phyloP scores from a whole-genome alignment of 2,797 vertebrate genomes.

The Chanos chanos region DNA sequence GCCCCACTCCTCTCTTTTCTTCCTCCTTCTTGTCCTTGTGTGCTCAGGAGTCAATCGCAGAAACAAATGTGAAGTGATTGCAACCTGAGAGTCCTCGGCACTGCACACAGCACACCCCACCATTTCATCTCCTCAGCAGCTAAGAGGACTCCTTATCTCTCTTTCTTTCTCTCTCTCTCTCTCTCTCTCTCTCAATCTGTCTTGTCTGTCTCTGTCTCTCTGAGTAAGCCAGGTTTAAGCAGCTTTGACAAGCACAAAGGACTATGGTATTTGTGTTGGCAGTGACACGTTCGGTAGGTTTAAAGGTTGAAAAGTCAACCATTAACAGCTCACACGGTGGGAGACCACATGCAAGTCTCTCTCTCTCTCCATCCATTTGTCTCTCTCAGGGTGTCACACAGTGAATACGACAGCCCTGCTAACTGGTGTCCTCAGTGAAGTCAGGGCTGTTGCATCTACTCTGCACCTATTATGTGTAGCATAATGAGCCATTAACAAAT shows the following conservation, averaged over 20 bases:
- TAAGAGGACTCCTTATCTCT: constrained; percentile 53
- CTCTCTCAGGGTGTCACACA: constrained; percentile 11
- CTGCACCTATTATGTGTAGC: constrained; percentile 26
- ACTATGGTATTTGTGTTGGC: constrained; percentile 54
- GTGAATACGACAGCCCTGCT: neutral
- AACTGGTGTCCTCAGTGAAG: neutral
- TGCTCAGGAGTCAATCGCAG: constrained; percentile 62
- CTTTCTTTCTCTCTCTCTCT: too few relatives aligned
- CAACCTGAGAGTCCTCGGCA: constrained; percentile 54
- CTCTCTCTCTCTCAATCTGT: too few relatives aligned
- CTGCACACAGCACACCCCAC: constrained; percentile 47
- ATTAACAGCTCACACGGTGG: constrained; percentile 40
- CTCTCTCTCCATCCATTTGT: neutral
- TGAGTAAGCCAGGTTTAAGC: constrained; percentile 50
- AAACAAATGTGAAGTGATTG: constrained; percentile 71
- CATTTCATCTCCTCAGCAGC: constrained; percentile 52
- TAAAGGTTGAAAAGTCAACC: constrained; percentile 42
- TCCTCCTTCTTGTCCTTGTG: constrained; percentile 32
- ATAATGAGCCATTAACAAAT: constrained; percentile 27
- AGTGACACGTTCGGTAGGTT: constrained; percentile 52
- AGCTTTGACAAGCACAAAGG: constrained; percentile 52
- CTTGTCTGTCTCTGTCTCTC: too few relatives aligned
- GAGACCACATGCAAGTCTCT: constrained; percentile 1
- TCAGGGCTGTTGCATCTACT: neutral
- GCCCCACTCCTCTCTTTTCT: constrained; percentile 43